Evolutionary conservation across 2,797 vertebrate species (phyloP), one percentile per base, ranked within the genome.

Genomic region (Notolepis coatsorum): DNA sequence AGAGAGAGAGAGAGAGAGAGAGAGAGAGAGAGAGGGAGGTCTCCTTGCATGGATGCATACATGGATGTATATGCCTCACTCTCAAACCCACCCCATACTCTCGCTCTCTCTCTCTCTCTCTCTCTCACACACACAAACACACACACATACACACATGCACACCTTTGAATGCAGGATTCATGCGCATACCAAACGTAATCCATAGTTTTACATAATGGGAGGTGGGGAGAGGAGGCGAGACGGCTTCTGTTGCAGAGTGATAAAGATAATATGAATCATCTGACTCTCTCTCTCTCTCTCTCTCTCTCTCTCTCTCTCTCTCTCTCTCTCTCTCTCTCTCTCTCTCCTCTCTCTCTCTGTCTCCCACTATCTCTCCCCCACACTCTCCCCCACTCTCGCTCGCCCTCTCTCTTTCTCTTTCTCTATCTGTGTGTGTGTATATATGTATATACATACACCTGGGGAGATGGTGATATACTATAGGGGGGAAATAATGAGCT

Each of bases 151-250:
- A 45, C 79, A 68, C 70, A 71, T n/a, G 21, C 21, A 27, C 41
- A 37, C 67, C 71, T 79, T 68, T 87, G 83, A 88, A 88, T 88
- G 70, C 67, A 61, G 82, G 85, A 88, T 87, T 86, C 88, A 91
- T 84, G 81, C 71, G 71, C 88, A 88, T 88, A 85, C 81, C 84
- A 86, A 91, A 80, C 82, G 50, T 91, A 93, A 91, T 91, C 88
- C 91, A 92, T 89, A 90, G 85, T 92, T 93, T 91, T 91, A 91
- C 90, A 90, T 92, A 92, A 90, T 88, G 79, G 83, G 67, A n/a
- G 6, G 21, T 60, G 43, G 24, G 73, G 73, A 75, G 46, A 71
- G 63, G 69, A 70, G 73, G 76, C 64, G 28, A 77, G 80, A 58
- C 48, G 41, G 82, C 79, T 85, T 78, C 87, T 89, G 91, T 82